These are phyloP conservation scores for Elymnias hypermnestra DNA, from an alignment of 1,140 invertebrate genomes.

Conservation along the genomic window DNA sequence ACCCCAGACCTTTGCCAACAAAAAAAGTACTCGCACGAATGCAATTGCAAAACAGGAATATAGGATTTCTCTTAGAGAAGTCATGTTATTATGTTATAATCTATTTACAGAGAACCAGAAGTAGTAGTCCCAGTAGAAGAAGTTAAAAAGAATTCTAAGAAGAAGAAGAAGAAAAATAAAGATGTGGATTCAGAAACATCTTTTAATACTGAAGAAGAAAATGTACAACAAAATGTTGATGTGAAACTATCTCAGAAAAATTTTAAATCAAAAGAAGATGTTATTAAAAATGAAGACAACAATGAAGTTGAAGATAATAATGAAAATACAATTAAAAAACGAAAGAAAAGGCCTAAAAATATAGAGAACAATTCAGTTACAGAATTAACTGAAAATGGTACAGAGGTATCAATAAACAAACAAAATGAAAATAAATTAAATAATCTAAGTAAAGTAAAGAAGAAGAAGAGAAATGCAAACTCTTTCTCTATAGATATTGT, in stretches of 20 bases:
- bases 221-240: neutral
- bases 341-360: no score
- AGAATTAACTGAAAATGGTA: no score
- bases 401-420: conserved; percentile 7
- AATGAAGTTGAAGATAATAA: neutral
- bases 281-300: neutral
- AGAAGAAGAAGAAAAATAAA: conserved; percentile 31
- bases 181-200: neutral
- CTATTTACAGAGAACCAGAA: conserved; percentile 63
- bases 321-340: no score
- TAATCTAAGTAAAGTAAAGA: conserved; percentile 18
- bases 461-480: conserved; percentile 14
- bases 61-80: no score
- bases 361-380: no score
- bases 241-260: no score
- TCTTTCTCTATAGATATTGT: neutral
- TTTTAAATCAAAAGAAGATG: no score
- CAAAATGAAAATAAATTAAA: neutral
- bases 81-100: no score
- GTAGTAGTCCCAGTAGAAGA: conserved; percentile 47
- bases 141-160: conserved; percentile 41
- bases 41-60: no score
- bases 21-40: no score
- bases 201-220: conserved; percentile 3
- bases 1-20: no score